Evolutionary conservation across 2,797 vertebrate genomes (phyloP), one percentile per base, ranked within the genome.

Genomic region (Acestrorhynchus altus): DNA sequence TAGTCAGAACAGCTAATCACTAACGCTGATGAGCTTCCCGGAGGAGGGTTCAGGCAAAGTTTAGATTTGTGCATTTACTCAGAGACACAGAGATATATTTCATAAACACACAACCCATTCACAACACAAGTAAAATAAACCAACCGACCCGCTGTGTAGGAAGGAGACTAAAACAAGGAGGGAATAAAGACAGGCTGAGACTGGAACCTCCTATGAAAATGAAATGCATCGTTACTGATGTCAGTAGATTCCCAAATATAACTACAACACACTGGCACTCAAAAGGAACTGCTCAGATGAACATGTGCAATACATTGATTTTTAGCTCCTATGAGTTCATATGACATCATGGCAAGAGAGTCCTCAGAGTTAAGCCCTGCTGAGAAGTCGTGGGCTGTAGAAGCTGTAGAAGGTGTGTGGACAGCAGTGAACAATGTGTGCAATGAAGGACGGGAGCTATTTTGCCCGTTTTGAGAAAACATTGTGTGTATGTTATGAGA

Each of bases 161-260:
- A 66, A 74, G 64, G 61, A 52, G 54, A 72, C 15, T n/a, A n/a
- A 79, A 20, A 39, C 49, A 67, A 52, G 72, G 24, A 59, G 16
- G 20, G 46, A 67, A 63, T 15, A 51, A 39, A 28, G 39, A 77
- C 26, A 49, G 54, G n/a, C 39, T 54, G 81, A 76, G 35, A 59
- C 15, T 61, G 51, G 49, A 66, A 46, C 46, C 46, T 35, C 44
- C 46, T 49, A 49, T 18, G 46, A 49, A 49, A 49, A 49, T 18
- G 46, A 49, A 49, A 6, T 0, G 16, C 6, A 49, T 49, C 6
- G 44, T 47, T 47, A 47, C 6, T 49, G 16, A 16, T 18, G 46
- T 49, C 10, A 49, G 15, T 49, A 49, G 15, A 49, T 18, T 7
- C 46, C 15, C 5, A 18, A 49, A 18, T 49, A 18, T 18, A 18